phyloP scores from a whole-genome alignment of 2,888 invertebrate species.

The Ophioninae sp. region DNA sequence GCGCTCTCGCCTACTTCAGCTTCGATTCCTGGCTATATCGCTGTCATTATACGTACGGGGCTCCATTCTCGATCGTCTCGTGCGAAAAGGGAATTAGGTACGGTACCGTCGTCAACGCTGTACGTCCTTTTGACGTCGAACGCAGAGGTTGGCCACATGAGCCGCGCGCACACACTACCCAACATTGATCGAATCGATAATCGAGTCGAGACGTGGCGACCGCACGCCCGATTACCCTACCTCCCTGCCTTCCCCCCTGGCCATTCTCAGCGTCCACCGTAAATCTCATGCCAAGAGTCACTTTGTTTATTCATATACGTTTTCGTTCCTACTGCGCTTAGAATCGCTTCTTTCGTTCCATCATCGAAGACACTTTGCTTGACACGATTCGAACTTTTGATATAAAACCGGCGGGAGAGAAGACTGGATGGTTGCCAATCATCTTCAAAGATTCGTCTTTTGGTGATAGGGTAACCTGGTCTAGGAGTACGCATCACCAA shows the following conservation, averaged over 20 bases:
- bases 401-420: too few relatives aligned
- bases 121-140: constrained; percentile 11
- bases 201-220: constrained; percentile 49
- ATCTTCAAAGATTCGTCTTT: too few relatives aligned
- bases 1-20: constrained; percentile 25
- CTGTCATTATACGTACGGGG: background rate
- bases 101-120: background rate
- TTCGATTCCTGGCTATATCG: constrained; percentile 14
- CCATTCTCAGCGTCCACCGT: background rate
- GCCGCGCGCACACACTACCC: constrained; percentile 33
- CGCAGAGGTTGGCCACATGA: constrained; percentile 12
- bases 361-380: background rate
- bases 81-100: background rate
- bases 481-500: too few relatives aligned
- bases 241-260: background rate
- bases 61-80: background rate
- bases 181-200: constrained; percentile 57
- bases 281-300: constrained; percentile 20
- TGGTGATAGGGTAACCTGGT: too few relatives aligned
- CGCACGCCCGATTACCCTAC: constrained; percentile 50
- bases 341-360: constrained; percentile 21
- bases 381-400: too few relatives aligned
- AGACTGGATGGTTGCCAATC: too few relatives aligned
- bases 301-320: constrained; percentile 36
- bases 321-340: constrained; percentile 22